Base-by-base conservation (phyloP, 2,888 invertebrate species). In the Operophtera brumata region DNA sequence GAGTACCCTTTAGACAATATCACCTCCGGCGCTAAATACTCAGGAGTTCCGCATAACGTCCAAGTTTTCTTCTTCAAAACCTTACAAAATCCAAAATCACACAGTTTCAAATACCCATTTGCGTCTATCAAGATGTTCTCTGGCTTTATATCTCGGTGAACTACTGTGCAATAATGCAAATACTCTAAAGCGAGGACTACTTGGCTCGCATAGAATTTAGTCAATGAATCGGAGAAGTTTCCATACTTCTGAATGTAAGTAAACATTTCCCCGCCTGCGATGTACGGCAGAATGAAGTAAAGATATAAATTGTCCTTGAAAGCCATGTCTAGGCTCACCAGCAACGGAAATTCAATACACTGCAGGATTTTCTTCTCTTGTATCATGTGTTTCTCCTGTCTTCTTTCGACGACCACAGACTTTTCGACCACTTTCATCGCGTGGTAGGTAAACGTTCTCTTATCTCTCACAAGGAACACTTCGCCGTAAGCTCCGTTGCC, bases 71-170 rank as follows among this genome's bases (percentile, higher is more conserved):
- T 91, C 54, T 91, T 91, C 12, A 93, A 79, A 54, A 93, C 86
- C 88, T 99, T 99, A 64, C 96, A 95, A 86, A 99, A 98, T 45
- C 99, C 98, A 79, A 97, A 97, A 82, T 99, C 98, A 32, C 96
- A 96, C 47, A 98, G 89, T 89, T 96, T 93, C 7, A 95, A 70
- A 73, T 96, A 97, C 0, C 97, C 97, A 51, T 86, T 91, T 7
- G 77, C 72, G 71, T 96, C 95, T 26, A 97, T 91, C 65, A 97
- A 90, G 62, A 97, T 93, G 80, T 97, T 97, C 84, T 98, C 97
- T 0, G 97, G 97, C 77, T 97, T 97, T 58, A 97, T 86, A 78
- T 97, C 97, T 48, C 98, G 92, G 80, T 98, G 97, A 43, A 98
- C 91, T 57, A 98, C 85, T 65, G 94, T 93, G 75, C 97, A 93